Evolutionary conservation across 2,113 vertebrate species (phyloP), one percentile per base, ranked within the genome.

Genomic region (Takifugu flavidus): DNA sequence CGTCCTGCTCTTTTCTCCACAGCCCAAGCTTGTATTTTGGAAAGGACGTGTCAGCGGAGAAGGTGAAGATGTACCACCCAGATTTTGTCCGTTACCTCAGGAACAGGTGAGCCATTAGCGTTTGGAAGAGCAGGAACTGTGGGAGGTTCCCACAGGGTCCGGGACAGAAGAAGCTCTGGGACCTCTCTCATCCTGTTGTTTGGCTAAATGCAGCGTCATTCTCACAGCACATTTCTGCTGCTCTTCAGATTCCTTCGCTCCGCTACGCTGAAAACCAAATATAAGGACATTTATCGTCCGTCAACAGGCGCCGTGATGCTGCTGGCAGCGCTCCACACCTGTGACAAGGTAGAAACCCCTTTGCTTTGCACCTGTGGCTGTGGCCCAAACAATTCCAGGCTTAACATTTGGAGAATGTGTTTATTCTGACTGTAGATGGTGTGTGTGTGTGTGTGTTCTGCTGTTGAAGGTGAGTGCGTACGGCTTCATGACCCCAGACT

Each of bases 11-110:
- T 31, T 56, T 49, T 20, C 20, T 43, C 62, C 29, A 6, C 78
- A 94, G 93, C 3, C 89, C 91, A 0, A 49, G 73, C 0, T 34
- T 0, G 0, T 90, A 74, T 68, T 93, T 94, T 51, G 92, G 93
- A 7, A 1, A 65, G 0, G 70, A 91, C 4, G 86, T 90, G 56
- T 85, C 85, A 0, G 81, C 53, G 0, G 78, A 82, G 20, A 92
- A 92, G 67, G 70, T 94, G 59, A 93, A 93, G 84, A 92, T 94
- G 71, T 89, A 89, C 47, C 92, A 94, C 53, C 93, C 92, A 0
- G 92, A 94, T 50, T 94, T 94, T 59, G 62, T 92, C 58, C 91
- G 91, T 31, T 93, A 94, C 80, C 43, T 94, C 50, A 82, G 92
- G 54, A 94, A 94, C 90, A 90, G 92, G 93, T 94, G 75, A 80